Percentiles rank a stretch among this genome's conserved stretches.
phyloP scores from a whole-genome alignment of 1,140 invertebrate species.

The Anthonomus grandis region DNA sequence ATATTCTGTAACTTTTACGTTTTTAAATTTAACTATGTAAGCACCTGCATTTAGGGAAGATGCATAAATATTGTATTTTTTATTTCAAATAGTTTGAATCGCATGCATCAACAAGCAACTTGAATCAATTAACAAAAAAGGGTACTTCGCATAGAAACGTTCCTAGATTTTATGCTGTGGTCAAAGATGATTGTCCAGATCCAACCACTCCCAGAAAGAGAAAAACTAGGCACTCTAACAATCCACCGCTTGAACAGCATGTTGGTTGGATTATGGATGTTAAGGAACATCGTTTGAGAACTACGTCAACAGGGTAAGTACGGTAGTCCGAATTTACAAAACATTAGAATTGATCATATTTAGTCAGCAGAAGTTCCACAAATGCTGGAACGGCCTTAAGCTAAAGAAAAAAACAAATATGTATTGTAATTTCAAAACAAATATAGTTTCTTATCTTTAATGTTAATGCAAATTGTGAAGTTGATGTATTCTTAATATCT shows the following conservation, averaged over 20 bases:
- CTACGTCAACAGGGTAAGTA: slow-evolving; percentile 65
- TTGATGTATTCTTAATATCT: too few species aligned
- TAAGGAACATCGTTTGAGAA: slow-evolving; percentile 74
- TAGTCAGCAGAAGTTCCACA: background rate
- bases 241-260: slow-evolving; percentile 91
- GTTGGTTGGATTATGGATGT: slow-evolving; percentile 97
- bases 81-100: too few species aligned
- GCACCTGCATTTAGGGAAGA: too few species aligned
- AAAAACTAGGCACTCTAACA: slow-evolving; percentile 88
- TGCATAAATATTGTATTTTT: too few species aligned
- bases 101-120: too few species aligned
- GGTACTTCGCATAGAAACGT: slow-evolving; percentile 53
- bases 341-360: too few species aligned
- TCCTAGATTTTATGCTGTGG: slow-evolving; percentile 89
- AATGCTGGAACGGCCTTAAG: too few species aligned
- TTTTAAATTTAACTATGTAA: too few species aligned
- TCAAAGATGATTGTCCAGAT: slow-evolving; percentile 73
- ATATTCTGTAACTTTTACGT: too few species aligned
- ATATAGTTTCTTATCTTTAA: too few species aligned
- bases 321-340: background rate
- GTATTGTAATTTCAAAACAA: background rate
- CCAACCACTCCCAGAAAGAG: slow-evolving; percentile 73
- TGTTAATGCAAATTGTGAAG: too few species aligned
- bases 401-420: background rate
- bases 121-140: too few species aligned